A percentile compares a stretch with the other conserved stretches of the same genome.
These are phyloP conservation scores for Danio jaintianensis DNA, from an alignment of 2,797 vertebrate genomes.

Conservation along the genomic window DNA sequence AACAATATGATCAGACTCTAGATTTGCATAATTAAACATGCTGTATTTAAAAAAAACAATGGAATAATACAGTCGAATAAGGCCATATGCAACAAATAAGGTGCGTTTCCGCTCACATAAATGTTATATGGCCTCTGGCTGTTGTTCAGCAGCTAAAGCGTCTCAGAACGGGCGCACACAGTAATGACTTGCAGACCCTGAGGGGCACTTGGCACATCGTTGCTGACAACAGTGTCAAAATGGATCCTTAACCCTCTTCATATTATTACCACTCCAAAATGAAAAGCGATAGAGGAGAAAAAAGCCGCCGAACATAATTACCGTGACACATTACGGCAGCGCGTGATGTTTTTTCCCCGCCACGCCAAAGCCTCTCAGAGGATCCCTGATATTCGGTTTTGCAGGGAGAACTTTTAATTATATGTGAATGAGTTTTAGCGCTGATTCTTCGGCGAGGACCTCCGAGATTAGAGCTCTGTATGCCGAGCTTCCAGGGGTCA, in stretches of 20 bases:
- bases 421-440: conserved; percentile 60
- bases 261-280: conserved; percentile 38
- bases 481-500: conserved; percentile 54
- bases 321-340: background rate
- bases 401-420: conserved; percentile 61
- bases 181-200: conserved; percentile 33
- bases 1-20: too few relatives aligned
- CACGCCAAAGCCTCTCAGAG: conserved; percentile 42
- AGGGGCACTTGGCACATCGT: conserved; percentile 41
- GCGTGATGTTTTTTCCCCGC: conserved; percentile 1
- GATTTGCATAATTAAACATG: too few relatives aligned
- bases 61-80: background rate
- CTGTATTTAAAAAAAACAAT: conserved; percentile 5
- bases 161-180: background rate
- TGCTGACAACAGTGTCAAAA: conserved; percentile 55
- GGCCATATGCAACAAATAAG: background rate
- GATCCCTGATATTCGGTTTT: conserved; percentile 46
- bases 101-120: background rate
- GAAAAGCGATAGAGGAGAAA: conserved; percentile 16
- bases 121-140: conserved; percentile 28
- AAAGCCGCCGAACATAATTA: conserved; percentile 32
- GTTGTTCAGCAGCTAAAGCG: conserved; percentile 24
- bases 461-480: conserved; percentile 49
- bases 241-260: conserved; percentile 44
- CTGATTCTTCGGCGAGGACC: conserved; percentile 35